phyloP scores from a whole-genome alignment of 2,797 vertebrate genomes.

The Tragelaphus eurycerus region DNA sequence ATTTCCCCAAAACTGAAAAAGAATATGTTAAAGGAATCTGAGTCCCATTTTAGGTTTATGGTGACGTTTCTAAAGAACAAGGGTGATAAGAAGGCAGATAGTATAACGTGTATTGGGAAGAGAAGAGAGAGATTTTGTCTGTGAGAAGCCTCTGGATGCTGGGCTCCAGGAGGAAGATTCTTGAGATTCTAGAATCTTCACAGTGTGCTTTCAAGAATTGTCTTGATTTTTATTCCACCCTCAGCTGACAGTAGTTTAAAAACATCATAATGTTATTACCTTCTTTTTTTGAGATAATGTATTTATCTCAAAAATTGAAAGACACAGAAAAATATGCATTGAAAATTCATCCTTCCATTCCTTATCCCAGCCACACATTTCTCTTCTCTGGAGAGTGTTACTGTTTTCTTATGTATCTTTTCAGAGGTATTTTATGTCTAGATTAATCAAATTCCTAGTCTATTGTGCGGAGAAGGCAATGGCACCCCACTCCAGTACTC shows the following conservation, averaged over 20 bases:
- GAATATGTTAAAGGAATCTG: neutral
- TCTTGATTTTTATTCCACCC: neutral
- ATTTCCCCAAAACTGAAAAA: neutral
- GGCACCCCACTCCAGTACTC: too few species aligned
- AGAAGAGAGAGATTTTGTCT: neutral
- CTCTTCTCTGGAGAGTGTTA: neutral
- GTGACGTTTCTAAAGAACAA: neutral
- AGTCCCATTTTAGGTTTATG: neutral
- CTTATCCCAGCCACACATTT: neutral
- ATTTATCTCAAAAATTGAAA: constrained; percentile 32
- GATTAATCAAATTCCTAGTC: constrained; percentile 11
- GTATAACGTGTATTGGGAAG: neutral
- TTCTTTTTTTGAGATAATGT: neutral
- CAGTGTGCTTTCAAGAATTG: neutral
- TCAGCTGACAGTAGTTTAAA: neutral
- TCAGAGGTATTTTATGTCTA: neutral
- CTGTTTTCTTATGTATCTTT: constrained; percentile 8
- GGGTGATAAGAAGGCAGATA: neutral
- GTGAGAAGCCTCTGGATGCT: neutral
- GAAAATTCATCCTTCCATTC: neutral
- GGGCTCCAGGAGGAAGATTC: neutral
- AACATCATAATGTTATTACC: neutral
- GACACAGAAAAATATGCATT: neutral
- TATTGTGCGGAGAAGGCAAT: neutral
- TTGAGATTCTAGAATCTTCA: neutral